Evolutionary conservation across 2,888 invertebrate species (phyloP), one percentile per base, ranked within the genome.

Genomic region (Andrena marginata): DNA sequence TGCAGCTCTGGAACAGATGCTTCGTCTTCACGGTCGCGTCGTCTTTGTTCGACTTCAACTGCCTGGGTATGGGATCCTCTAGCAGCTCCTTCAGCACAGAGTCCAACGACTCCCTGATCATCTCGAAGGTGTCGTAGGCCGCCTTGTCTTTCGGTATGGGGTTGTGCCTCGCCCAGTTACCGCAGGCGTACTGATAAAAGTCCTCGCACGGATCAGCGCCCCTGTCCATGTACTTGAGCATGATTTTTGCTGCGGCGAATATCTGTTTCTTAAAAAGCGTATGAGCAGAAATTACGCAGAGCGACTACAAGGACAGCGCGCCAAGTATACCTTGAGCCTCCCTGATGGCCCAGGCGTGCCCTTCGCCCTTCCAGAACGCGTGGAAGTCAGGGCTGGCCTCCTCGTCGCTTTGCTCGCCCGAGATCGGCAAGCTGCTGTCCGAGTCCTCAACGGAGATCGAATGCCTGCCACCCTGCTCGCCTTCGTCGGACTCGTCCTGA

Each of bases 131-230:
- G 89, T 98, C 98, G 93, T 97, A 98, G 4, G 97, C 97, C 6
- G 97, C 97, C 94, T 98, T 97, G 90, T 98, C 98, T 69, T 97
- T 96, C 2, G 98, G 98, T 90, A 98, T 97, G 0, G 97, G 97
- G 94, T 98, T 97, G 59, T 96, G 95, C 69, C 96, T 96, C 48
- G 97, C 96, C 98, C 98, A 98, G 90, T 97, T 97, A 0, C 98
- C 98, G 92, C 97, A 98, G 0, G 98, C 97, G 90, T 96, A 98
- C 90, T 97, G 96, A 92, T 97, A 98, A 92, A 98, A 98, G 92
- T 98, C 97, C 5, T 96, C 95, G 91, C 98, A 98, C 0, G 98
- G 98, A 92, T 97, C 96, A 0, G 95, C 95, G 33, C 94, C 95
- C 0, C 93, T 94, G 89, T 98, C 97, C 97, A 98, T 97, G 89